Base-by-base conservation (phyloP, 2,113 vertebrate species). In the Thamnaconus septentrionalis region DNA sequence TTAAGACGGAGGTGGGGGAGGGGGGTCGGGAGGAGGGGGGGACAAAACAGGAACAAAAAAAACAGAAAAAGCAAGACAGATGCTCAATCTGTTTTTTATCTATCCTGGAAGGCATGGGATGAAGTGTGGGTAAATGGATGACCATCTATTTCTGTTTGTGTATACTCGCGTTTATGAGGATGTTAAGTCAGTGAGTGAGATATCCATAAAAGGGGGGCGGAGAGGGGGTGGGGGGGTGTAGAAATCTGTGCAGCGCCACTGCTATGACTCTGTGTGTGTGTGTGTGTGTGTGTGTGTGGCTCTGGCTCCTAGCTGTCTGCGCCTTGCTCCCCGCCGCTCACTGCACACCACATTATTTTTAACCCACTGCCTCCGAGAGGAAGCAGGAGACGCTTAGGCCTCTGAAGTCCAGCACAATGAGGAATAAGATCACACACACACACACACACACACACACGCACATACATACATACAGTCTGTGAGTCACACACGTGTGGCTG, bases 301-400 rank as follows among this genome's bases (percentile, higher is more conserved):
- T 85, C 82, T 89, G 92, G 92, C 92, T 93, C 92, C 91, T 87
- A 90, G 83, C 89, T 92, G 92, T 93, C 91, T 93, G 90, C 85
- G 84, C 85, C 84, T 88, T 60, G 61, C 83, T 83, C 85, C 84
- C 83, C 72, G 79, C 81, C 82, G 76, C 88, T 90, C 88, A 89
- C 84, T 90, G 86, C 85, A 89, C 88, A 88, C 86, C 86, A 87
- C 88, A 91, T 91, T 92, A 92, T 93, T 93, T 93, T 93, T 92
- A 93, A 92, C 91, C 89, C 87, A 79, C 88, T 88, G 86, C 88
- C 87, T 91, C 81, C 69, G 73, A 89, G 84, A 91, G 91, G 90
- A 92, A 91, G 85, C 84, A 75, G 84, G 81, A 90, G 88, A 88
- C 69, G 69, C 83, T 87, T 79, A 73, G 87, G 80, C 84, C 84